These are phyloP conservation scores for Dinomys branickii DNA, from an alignment of 2,113 vertebrate genomes.

Conservation along the genomic window DNA sequence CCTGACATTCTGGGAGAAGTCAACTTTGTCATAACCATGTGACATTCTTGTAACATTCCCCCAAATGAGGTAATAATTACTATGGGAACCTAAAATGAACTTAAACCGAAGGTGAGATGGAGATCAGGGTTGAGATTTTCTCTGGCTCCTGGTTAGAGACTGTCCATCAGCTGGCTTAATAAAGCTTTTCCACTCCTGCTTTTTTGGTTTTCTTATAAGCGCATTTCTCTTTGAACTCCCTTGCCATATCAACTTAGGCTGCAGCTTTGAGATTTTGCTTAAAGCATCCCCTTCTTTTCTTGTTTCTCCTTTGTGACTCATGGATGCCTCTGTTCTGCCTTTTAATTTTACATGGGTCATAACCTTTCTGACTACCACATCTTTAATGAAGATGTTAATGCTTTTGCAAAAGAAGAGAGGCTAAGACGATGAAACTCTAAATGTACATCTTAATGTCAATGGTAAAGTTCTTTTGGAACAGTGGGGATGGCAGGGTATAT, in stretches of 20 bases:
- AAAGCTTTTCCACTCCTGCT: no score
- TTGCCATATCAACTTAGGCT: not conserved
- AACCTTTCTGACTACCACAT: not conserved
- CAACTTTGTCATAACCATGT: no score
- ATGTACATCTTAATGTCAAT: not conserved
- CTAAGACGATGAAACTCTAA: not conserved
- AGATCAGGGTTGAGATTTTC: no score
- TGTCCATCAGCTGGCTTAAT: no score
- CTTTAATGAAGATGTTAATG: not conserved
- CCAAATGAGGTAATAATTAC: no score
- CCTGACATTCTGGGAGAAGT: no score
- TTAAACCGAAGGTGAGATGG: no score
- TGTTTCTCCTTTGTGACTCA: not conserved
- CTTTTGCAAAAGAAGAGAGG: not conserved
- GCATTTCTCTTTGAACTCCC: no score
- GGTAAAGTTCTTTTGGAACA: not conserved
- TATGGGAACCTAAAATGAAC: no score
- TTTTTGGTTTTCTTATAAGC: no score
- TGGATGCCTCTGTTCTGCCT: not conserved
- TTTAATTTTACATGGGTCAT: not conserved
- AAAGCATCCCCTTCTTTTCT: not conserved
- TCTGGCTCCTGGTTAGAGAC: no score
- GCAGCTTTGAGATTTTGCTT: not conserved
- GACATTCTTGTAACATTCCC: no score
- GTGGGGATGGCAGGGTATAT: fast-evolving